phyloP scores from a whole-genome alignment of 2,113 vertebrate genomes.

The Gobiocypris rarus region DNA sequence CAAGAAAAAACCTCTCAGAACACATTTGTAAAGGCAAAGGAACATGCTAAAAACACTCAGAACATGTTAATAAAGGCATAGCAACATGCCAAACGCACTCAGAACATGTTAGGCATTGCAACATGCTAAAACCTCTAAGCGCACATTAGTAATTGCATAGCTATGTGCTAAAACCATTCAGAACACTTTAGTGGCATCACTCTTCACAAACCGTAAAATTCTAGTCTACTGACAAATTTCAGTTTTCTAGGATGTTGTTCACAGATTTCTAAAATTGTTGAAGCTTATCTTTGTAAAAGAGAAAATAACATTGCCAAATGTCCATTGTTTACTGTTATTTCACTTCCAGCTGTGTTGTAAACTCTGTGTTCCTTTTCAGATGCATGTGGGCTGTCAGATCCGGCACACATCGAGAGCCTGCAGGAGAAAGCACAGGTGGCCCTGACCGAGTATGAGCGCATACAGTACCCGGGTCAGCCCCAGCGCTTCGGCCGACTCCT shows the following conservation, averaged over 20 bases:
- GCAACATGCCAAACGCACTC: neutral
- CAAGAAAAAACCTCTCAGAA: neutral
- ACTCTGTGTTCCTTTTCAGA: slow-evolving; percentile 71
- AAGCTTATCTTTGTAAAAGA: neutral
- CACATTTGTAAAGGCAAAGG: too few relatives aligned
- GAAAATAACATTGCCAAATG: neutral
- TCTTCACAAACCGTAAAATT: neutral
- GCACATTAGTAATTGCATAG: neutral
- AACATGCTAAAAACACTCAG: neutral
- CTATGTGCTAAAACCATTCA: neutral
- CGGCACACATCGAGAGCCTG: slow-evolving; percentile 87
- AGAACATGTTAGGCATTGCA: neutral
- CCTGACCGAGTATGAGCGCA: slow-evolving; percentile 88
- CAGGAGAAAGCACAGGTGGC: slow-evolving; percentile 97
- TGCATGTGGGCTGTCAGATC: slow-evolving; percentile 91
- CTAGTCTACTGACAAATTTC: neutral
- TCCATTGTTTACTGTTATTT: neutral
- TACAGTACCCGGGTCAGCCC: slow-evolving; percentile 90
- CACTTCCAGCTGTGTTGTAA: neutral
- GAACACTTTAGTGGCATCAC: neutral
- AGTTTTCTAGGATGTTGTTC: neutral
- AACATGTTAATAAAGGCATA: neutral
- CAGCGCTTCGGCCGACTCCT: slow-evolving; percentile 92
- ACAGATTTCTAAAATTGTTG: neutral
- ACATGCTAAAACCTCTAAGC: neutral